Percentiles rank a stretch among this genome's conserved stretches.
Conservation (phyloP, 2,113 vertebrate genomes). For the Cercopithecus mona region DNA sequence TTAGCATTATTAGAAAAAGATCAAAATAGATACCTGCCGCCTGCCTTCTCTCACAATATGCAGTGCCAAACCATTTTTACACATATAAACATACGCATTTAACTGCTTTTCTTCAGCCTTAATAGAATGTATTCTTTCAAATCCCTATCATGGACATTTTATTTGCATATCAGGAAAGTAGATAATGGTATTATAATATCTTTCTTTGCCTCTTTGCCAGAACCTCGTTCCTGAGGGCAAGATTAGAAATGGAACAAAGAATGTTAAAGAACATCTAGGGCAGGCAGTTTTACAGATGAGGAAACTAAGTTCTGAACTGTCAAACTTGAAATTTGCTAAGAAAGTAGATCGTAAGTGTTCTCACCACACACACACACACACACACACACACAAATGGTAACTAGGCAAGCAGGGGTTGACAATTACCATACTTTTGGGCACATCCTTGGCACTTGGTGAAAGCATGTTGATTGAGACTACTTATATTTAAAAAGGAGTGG, state of each 20-base stretch:
- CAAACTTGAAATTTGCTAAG: not conserved
- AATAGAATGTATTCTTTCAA: not conserved
- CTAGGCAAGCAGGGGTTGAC: not conserved
- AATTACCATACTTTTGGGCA: not conserved
- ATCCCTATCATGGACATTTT: not conserved
- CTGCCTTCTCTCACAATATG: not conserved
- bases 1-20: not conserved
- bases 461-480: not conserved
- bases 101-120: not conserved
- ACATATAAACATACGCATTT: not conserved
- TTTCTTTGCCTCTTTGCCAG: not conserved
- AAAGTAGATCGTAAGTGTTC: not conserved
- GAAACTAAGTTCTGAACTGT: not conserved
- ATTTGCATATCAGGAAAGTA: not conserved
- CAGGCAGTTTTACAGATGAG: not conserved
- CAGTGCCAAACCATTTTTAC: not conserved
- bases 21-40: conserved; percentile 3
- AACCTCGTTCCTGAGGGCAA: not conserved
- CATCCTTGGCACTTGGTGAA: not conserved
- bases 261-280: not conserved
- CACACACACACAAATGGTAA: not conserved
- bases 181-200: not conserved
- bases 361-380: not conserved
- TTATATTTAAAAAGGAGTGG: no score
- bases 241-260: not conserved